Evolutionary conservation across 2,113 vertebrate species (phyloP).

Genomic region (Gulo gulo): DNA sequence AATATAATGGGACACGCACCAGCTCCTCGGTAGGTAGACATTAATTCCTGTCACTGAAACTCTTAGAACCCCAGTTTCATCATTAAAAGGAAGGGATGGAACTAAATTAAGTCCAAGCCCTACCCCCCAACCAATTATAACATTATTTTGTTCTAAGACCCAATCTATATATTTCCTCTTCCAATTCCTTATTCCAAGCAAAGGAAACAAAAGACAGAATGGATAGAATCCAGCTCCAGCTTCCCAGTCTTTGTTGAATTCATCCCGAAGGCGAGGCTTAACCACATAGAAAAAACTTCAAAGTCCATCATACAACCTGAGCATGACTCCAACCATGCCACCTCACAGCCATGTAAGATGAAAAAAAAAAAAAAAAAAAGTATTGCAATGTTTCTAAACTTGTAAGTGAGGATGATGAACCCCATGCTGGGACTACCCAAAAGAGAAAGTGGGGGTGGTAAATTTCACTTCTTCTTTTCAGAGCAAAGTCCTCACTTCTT

Average conservation of each 20-base stretch:
- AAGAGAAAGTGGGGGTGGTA: background rate
- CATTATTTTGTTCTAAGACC: background rate
- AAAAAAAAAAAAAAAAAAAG: too few relatives aligned
- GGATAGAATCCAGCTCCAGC: background rate
- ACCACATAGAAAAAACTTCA: background rate
- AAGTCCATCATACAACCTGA: fast-evolving
- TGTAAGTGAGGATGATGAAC: background rate
- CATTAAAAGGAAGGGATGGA: background rate
- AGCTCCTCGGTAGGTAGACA: fast-evolving
- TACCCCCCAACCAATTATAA: background rate
- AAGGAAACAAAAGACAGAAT: background rate
- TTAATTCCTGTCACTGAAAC: fast-evolving
- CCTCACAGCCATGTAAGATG: background rate
- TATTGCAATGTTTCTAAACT: background rate
- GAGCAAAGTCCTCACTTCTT: background rate
- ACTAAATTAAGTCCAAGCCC: background rate
- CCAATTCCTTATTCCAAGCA: background rate
- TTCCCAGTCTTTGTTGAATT: background rate
- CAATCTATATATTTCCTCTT: background rate
- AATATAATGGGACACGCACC: background rate
- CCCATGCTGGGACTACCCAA: background rate
- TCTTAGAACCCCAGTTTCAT: background rate
- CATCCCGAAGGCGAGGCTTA: background rate
- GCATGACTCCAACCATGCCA: background rate
- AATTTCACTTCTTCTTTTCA: background rate